phyloP scores from a whole-genome alignment of 2,797 vertebrate species.

The Anolis apletophallus region DNA sequence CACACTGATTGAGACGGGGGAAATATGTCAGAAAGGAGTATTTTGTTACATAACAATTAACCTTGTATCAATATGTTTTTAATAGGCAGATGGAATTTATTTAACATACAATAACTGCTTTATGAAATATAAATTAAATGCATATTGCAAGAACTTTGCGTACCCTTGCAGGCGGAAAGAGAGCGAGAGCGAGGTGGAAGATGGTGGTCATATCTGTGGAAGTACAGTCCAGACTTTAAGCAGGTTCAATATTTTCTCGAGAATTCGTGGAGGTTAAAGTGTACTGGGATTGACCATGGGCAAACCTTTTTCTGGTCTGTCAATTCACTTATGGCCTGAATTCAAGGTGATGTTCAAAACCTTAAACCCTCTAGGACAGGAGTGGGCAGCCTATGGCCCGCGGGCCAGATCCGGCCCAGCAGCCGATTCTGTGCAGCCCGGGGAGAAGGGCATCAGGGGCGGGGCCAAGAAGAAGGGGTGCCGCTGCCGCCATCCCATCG shows the following conservation, averaged over 20 bases:
- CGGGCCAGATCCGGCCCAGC: too few relatives aligned
- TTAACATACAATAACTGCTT: conserved; percentile 76
- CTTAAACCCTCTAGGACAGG: too few relatives aligned
- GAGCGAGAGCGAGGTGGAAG: neutral
- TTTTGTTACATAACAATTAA: conserved; percentile 82
- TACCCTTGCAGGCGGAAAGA: conserved; percentile 65
- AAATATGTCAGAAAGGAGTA: conserved; percentile 76
- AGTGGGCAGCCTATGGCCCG: too few relatives aligned
- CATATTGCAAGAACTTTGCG: conserved; percentile 74
- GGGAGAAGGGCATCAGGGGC: too few relatives aligned
- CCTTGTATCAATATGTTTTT: conserved; percentile 71
- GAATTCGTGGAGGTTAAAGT: too few relatives aligned
- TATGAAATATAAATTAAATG: conserved; percentile 81
- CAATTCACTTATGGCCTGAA: too few relatives aligned
- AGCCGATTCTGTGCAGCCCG: too few relatives aligned
- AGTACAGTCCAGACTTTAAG: conserved; percentile 17
- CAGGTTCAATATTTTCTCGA: neutral
- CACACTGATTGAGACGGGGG: conserved; percentile 78
- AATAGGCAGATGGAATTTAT: conserved; percentile 82
- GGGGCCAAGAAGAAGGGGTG: too few relatives aligned
- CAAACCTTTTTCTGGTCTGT: too few relatives aligned
- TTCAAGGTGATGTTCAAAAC: too few relatives aligned
- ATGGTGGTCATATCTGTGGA: neutral
- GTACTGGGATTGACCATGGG: too few relatives aligned
- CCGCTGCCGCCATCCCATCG: too few relatives aligned